Base-by-base conservation (phyloP, 1,140 invertebrate species). In the Samia ricini region DNA sequence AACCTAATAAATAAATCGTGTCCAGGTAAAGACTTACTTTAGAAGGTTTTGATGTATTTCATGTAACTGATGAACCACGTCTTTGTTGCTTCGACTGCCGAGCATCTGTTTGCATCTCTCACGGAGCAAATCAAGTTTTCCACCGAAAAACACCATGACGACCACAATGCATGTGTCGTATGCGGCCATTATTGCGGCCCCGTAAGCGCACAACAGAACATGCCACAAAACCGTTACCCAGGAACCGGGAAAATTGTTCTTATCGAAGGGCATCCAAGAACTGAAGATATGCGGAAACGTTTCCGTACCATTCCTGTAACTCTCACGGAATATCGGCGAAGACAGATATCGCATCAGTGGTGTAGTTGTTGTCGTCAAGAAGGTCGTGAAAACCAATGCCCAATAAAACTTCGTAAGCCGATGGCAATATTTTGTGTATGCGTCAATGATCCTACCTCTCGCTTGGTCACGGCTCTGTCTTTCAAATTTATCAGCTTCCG, bases 231-330 rank as follows among this genome's bases (percentile, higher is more conserved):
- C 69, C n/a, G 78, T 84, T 0, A 84, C 62, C 80, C 81, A 88
- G 24, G 58, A 70, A 1, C 81, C 83, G 21, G 86, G 83, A 0
- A 69, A 80, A 22, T 71, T 66, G 29, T 84, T 69, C 60, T 85
- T 86, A 61, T 89, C 76, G 56, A 82, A 77, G 0, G 86, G 86
- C 63, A 81, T 71, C 81, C 83, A 89, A 20, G 83, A 80, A 56
- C 80, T 86, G 33, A 85, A 84, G 33, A 89, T 86, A 29, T 88
- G 86, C 10, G 83, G 80, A 64, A 86, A 89, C 0, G 52, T 24
- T 61, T 86, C 86, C 6, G 74, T 78, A n/a, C 79, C 84, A 66
- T 84, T 85, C 6, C 48, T 61, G 7, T 85, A 42, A n/a, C 69
- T 71, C 52, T 83, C 72, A 15, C 81, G 67, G 24, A 77, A 83